These are phyloP conservation scores for Melanotaenia duboulayi DNA, from an alignment of 2,113 vertebrate genomes.

Conservation along the genomic window DNA sequence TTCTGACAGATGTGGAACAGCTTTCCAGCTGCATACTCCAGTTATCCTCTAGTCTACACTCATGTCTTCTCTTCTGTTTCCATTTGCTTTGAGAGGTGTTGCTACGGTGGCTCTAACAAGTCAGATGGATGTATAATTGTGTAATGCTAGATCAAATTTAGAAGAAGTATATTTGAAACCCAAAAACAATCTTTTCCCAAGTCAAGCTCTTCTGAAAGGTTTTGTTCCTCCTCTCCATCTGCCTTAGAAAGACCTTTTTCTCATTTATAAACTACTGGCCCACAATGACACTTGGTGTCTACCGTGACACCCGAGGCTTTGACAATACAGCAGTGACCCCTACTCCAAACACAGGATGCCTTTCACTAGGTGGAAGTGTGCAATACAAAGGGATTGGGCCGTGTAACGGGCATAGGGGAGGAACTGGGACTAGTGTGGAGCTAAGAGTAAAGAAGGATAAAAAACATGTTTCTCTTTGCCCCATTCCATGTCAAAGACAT, in stretches of 20 bases:
- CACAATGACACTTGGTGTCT: no score
- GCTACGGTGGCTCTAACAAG: neutral
- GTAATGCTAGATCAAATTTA: no score
- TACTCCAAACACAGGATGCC: neutral
- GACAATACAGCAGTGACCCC: neutral
- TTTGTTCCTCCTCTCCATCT: no score
- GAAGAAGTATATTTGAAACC: no score
- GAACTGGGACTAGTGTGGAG: neutral
- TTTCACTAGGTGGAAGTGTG: neutral
- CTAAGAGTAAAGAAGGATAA: conserved; percentile 4
- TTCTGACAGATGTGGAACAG: neutral
- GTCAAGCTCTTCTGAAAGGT: no score
- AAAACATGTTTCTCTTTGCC: conserved; percentile 3
- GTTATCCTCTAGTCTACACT: neutral
- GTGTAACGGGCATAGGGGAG: neutral
- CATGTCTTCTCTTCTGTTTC: neutral
- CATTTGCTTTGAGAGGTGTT: neutral
- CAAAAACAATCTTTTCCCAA: no score
- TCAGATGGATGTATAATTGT: no score
- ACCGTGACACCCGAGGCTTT: neutral
- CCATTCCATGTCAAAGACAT: conserved; percentile 26
- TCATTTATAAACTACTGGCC: no score
- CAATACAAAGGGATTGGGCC: neutral
- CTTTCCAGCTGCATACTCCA: neutral
- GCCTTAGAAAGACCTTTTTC: no score